Base-by-base conservation (phyloP, 2,888 invertebrate species). In the Yponomeuta cagnagella region DNA sequence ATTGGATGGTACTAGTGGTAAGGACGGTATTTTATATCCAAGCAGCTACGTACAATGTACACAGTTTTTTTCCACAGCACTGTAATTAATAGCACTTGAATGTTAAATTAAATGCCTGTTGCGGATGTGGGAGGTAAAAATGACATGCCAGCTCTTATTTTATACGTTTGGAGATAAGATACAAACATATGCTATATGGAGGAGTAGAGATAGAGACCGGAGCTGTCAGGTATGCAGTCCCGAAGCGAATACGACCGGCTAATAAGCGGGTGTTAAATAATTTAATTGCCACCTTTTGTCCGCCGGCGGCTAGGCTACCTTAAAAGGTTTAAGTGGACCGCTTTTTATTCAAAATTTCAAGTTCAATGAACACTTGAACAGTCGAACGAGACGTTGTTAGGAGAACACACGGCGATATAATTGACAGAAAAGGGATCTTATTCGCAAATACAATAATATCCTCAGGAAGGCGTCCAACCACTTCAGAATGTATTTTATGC, bases 281-380 rank as follows among this genome's bases (percentile, higher is more conserved):
- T 74, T 74, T 75, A 75, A 74, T 75, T 74, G 72, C 74, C 48
- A 69, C 73, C 74, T 74, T 73, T 74, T 73, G 73, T 75, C 67
- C 37, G 73, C 72, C 73, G 43, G 73, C 64, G 72, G 73, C 65
- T 66, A 43, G 73, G 73, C 73, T 74, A 74, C 75, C 74, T 72
- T 74, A 73, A 72, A 72, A 72, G 71, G 66, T 70, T 64, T 70
- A 65, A 70, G 64, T 70, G 70, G 65, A 12, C 65, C 12, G 65
- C 63, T 69, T 69, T 69, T 69, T 69, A 37, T 69, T 69, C 69
- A 63, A 69, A 69, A 69, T 37, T 69, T 63, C 63, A 33, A 69
- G 69, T 69, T 69, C 63, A 69, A 63, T 37, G 69, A 63, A 69
- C 69, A 68, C 12, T 52, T 52, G 10, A 52, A 68, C 30, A 37